Percentiles rank a stretch among this genome's conserved stretches.
Evolutionary conservation across 2,888 invertebrate species (phyloP).

Genomic region (Heteromurus nitidus): DNA sequence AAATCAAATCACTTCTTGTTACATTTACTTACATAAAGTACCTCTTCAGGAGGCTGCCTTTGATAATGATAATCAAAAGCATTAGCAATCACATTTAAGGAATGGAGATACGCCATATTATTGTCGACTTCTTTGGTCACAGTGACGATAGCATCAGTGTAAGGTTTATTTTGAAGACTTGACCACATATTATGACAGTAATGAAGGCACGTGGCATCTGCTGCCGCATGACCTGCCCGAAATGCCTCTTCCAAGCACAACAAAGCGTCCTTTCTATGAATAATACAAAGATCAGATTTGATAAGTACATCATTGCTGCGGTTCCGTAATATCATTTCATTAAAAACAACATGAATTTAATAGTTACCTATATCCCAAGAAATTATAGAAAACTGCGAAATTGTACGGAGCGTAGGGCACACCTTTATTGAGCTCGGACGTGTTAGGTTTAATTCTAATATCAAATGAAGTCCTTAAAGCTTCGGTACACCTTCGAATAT

Average conservation of each 20-base stretch:
- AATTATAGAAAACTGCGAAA: constrained; percentile 69
- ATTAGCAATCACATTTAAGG: constrained; percentile 65
- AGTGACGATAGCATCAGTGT: constrained; percentile 66
- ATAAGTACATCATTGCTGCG: background rate
- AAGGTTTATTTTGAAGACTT: constrained; percentile 67
- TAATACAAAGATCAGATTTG: background rate
- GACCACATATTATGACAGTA: constrained; percentile 72
- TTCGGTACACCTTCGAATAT: constrained; percentile 75
- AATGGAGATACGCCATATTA: constrained; percentile 69
- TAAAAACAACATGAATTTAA: background rate
- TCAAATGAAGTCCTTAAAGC: constrained; percentile 70
- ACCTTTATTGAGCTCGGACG: constrained; percentile 69
- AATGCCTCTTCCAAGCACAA: constrained; percentile 71
- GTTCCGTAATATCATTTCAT: background rate
- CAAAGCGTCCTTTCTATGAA: constrained; percentile 66
- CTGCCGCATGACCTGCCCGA: constrained; percentile 70
- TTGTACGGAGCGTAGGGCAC: constrained; percentile 72
- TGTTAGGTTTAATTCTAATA: constrained; percentile 69
- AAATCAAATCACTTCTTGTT: background rate
- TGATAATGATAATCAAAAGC: constrained; percentile 68
- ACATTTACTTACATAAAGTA: constrained; percentile 54
- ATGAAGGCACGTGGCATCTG: constrained; percentile 70
- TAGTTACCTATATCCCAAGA: constrained; percentile 69
- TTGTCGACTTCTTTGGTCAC: constrained; percentile 70
- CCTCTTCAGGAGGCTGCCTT: constrained; percentile 61